Base-by-base conservation (phyloP, 2,797 vertebrate species). In the Poecilia gillii region DNA sequence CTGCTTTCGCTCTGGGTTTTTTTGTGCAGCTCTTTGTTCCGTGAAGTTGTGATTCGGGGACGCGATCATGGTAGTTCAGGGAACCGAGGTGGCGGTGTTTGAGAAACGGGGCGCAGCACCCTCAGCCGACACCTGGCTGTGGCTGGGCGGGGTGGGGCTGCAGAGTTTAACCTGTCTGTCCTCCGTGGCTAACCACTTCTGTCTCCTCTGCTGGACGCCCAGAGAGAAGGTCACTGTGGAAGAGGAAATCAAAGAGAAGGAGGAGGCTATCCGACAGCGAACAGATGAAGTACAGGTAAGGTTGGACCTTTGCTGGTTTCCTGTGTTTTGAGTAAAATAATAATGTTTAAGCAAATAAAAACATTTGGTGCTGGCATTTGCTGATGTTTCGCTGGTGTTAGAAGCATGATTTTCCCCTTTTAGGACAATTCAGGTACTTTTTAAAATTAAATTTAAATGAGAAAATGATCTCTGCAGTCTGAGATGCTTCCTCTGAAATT, bases 211-310 rank as follows among this genome's bases (percentile, higher is more conserved):
- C 95, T 98, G 97, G 97, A 96, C 95, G 91, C 97, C 96, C 93
- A 99, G 98, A 95, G 97, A 98, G 96, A 99, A 99, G 95, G 97
- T 91, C 91, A 93, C 95, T 76, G 97, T 99, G 93, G 98, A 98
- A 85, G 97, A 98, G 90, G 98, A 99, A 85, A 97, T 99, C 91
- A 97, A 97, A 88, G 98, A 99, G 90, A 99, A 98, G 81, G 98
- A 99, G 94, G 98, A 99, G 85, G 94, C 95, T 85, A 96, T 99
- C 94, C 96, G 96, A 87, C 96, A 97, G 90, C 97, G 97, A 89
- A 98, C 93, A 81, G 96, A 77, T 7, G 98, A 99, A 93, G 96
- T 99, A 49, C 98, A 99, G 97, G 98, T 99, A 96, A 89, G 89
- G 41, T 72, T 77, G 57, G 28, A 41, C 77, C 11, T 80, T 73